A percentile compares a stretch with the other conserved stretches of the same genome.
Evolutionary conservation across 30 jellyfish, hydroid and myxozoan genomes (phyloP).

Genomic region (Aurelia coerulea): DNA sequence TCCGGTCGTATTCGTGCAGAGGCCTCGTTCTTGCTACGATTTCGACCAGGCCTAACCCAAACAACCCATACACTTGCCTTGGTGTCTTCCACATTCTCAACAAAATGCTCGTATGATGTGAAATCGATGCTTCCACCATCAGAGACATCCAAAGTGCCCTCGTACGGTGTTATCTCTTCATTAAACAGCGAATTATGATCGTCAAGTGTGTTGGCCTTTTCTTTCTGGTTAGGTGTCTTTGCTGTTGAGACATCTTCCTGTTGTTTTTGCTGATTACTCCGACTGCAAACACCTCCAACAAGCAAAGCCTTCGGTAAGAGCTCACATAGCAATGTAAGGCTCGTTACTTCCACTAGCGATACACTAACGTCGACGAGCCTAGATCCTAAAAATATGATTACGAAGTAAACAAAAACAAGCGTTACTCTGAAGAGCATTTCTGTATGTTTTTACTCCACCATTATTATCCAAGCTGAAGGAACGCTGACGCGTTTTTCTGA

Average conservation of each 20-base stretch:
- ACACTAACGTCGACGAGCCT: slow-evolving; percentile 75
- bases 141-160: neutral
- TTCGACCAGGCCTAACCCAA: slow-evolving; percentile 58
- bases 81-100: slow-evolving; percentile 93
- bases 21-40: slow-evolving; percentile 23
- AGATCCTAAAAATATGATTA: slow-evolving; percentile 65
- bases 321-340: slow-evolving; percentile 42
- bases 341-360: slow-evolving; percentile 51
- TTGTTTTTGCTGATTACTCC: neutral
- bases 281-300: slow-evolving; percentile 1
- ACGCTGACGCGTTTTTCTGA: neutral
- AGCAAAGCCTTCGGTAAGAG: slow-evolving; percentile 35
- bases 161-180: slow-evolving; percentile 4
- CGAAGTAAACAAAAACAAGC: slow-evolving; percentile 58
- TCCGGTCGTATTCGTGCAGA: slow-evolving; percentile 19
- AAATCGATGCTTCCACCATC: slow-evolving; percentile 52
- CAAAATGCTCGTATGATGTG: slow-evolving; percentile 60
- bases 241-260: neutral
- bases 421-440: slow-evolving; percentile 57
- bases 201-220: neutral
- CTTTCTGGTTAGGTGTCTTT: neutral
- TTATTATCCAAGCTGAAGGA: neutral
- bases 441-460: neutral
- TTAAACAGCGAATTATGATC: neutral
- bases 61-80: slow-evolving; percentile 96